Evolutionary conservation across 2,797 vertebrate species (phyloP), one percentile per base, ranked within the genome.

Genomic region (Pseudomugil tenellus): DNA sequence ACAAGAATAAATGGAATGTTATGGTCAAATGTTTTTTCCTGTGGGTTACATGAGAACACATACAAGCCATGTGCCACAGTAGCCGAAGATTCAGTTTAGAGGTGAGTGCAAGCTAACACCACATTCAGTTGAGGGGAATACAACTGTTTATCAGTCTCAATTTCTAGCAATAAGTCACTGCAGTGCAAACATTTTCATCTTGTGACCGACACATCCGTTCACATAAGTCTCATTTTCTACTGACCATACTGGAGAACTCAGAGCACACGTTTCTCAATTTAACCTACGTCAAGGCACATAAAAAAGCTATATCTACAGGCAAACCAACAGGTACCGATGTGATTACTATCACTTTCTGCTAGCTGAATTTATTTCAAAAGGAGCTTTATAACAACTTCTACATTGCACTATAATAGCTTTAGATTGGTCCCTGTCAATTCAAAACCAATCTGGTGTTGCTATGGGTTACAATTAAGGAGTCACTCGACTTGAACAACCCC

Each of bases 271-370:
- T 61, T 60, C 60, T 43, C 23, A 26, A 70, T 71, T 51, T 13
- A 72, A 75, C 63, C 82, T 67, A 87, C 54, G 74, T 89, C 70
- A 93, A 93, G 89, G 87, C 91, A 93, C 88, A 80, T 88, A 43
- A 43, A 43, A 35, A 43, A 43, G 19, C 19, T 43, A 10, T 19
- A 19, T 19, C 16, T 6, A 41, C 39, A 43, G 10, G 41, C 17
- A 43, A 43, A 43, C 39, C 39, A 43, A 43, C 41, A 43, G 9
- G 11, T 56, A 34, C 31, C 34, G 32, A 41, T 26, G 37, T 21
- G 13, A 14, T 21, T 13, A 31, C 26, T 9, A 59, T 64, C 11
- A 49, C 46, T 62, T 41, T 65, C 31, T 26, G 54, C 31, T 56
- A 63, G 72, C 21, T 26, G 26, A 65, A 35, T 55, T 66, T 11